Percentiles rank a stretch among this genome's conserved stretches.
phyloP scores from a whole-genome alignment of 2,797 vertebrate genomes.

The Adrianichthys oophorus region DNA sequence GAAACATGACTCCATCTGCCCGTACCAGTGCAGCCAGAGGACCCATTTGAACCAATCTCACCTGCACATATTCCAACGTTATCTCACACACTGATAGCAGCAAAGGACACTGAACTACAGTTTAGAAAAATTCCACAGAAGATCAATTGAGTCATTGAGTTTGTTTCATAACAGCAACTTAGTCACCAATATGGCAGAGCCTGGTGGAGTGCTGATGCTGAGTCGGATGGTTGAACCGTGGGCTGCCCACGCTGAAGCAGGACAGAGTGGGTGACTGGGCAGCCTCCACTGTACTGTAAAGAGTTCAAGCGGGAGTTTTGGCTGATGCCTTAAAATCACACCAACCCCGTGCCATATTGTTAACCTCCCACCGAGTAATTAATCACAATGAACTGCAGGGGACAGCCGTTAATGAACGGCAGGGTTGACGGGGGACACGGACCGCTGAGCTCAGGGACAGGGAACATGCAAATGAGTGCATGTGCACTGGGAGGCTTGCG shows the following conservation, averaged over 20 bases:
- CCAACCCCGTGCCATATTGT: slow-evolving; percentile 55
- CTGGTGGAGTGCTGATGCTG: slow-evolving; percentile 51
- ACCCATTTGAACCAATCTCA: slow-evolving; percentile 19
- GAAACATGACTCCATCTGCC: slow-evolving; percentile 57
- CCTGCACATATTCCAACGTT: slow-evolving; percentile 20
- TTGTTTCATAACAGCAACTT: slow-evolving; percentile 74
- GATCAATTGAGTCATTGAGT: slow-evolving; percentile 69
- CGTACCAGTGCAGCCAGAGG: slow-evolving; percentile 23
- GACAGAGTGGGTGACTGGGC: slow-evolving; percentile 58
- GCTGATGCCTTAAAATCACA: slow-evolving; percentile 51
- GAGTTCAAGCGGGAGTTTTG: slow-evolving; percentile 72
- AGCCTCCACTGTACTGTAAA: slow-evolving; percentile 62
- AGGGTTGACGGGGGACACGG: slow-evolving; percentile 51
- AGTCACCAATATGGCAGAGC: slow-evolving; percentile 67
- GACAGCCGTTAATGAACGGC: slow-evolving; percentile 61
- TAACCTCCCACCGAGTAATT: slow-evolving; percentile 65
- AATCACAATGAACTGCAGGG: slow-evolving; percentile 68
- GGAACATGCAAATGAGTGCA: slow-evolving; percentile 60
- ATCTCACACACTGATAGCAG: slow-evolving; percentile 13
- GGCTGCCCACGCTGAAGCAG: slow-evolving; percentile 68
- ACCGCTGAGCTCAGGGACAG: slow-evolving; percentile 53
- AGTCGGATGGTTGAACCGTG: slow-evolving; percentile 65
- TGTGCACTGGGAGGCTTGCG: slow-evolving; percentile 18
- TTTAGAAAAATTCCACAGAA: slow-evolving; percentile 47
- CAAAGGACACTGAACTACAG: slow-evolving; percentile 25